These are phyloP conservation scores for Drosophila kuntzei DNA, from an alignment of 2,888 invertebrate genomes.

Conservation along the genomic window DNA sequence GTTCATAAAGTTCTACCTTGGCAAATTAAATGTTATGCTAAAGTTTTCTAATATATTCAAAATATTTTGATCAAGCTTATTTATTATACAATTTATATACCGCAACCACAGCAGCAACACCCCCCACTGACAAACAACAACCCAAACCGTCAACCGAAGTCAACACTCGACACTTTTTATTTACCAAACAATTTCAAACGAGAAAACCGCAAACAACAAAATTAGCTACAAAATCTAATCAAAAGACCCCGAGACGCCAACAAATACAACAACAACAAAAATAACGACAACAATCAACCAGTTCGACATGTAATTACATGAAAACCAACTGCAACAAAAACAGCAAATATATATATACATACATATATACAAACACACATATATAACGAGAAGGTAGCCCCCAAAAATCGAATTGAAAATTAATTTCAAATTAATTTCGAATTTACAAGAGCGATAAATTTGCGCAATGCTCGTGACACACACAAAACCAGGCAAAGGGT, in stretches of 20 bases:
- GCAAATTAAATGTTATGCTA: neutral
- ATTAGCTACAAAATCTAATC: conserved; percentile 76
- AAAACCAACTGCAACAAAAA: conserved; percentile 43
- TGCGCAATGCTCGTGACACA: conserved; percentile 63
- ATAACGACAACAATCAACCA: conserved; percentile 31
- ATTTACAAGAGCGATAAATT: conserved; percentile 74
- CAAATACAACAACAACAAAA: conserved; percentile 39
- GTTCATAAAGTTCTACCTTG: neutral
- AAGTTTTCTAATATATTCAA: neutral
- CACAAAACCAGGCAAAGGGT: conserved; percentile 24
- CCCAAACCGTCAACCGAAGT: conserved; percentile 19
- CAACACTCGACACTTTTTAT: conserved; percentile 46
- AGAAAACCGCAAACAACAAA: conserved; percentile 65
- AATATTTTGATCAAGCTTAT: neutral
- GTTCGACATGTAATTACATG: conserved; percentile 67
- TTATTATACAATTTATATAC: neutral
- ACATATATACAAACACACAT: conserved; percentile 10
- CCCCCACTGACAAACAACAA: conserved; percentile 8
- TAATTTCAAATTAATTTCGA: conserved; percentile 78
- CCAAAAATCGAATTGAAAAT: conserved; percentile 75
- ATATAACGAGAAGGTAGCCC: conserved; percentile 32
- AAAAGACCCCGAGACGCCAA: conserved; percentile 71
- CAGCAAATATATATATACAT: neutral
- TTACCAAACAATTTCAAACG: conserved; percentile 48
- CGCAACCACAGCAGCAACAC: conserved; percentile 15